These are phyloP conservation scores for Okapia johnstoni DNA, from an alignment of 2,113 vertebrate genomes.

Conservation along the genomic window DNA sequence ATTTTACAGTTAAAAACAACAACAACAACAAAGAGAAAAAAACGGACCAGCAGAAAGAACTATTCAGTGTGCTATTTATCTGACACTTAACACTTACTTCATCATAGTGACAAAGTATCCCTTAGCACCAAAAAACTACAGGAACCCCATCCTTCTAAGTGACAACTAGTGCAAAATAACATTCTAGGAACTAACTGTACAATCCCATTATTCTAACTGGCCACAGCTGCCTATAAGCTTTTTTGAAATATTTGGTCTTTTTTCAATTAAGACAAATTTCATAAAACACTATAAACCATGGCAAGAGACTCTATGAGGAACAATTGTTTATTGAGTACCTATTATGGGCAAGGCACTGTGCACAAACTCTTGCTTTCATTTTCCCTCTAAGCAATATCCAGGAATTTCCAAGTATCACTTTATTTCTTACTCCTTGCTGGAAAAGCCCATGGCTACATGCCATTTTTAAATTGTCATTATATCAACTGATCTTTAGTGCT, in stretches of 20 bases:
- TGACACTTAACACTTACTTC: constrained; percentile 67
- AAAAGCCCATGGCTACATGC: constrained; percentile 35
- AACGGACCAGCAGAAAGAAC: constrained; percentile 72
- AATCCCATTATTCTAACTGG: constrained; percentile 48
- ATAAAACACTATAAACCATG: constrained; percentile 64
- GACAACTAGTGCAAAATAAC: constrained; percentile 82
- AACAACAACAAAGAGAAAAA: constrained; percentile 64
- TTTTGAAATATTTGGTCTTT: constrained; percentile 51
- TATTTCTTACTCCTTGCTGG: constrained; percentile 12
- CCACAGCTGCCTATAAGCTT: constrained; percentile 62
- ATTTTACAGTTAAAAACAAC: constrained; percentile 74
- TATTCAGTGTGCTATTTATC: constrained; percentile 73
- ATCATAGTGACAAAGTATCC: constrained; percentile 74
- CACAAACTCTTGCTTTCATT: constrained; percentile 42
- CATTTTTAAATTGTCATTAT: constrained; percentile 25
- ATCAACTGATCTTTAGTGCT: constrained; percentile 58
- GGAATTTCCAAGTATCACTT: constrained; percentile 41
- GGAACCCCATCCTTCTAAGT: constrained; percentile 76
- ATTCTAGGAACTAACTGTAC: constrained; percentile 74
- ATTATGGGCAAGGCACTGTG: constrained; percentile 70
- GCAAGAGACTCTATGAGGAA: constrained; percentile 64
- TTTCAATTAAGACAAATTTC: constrained; percentile 62
- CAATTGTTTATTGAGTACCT: constrained; percentile 73
- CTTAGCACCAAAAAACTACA: constrained; percentile 82
- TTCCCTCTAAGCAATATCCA: constrained; percentile 40